These are phyloP conservation scores for Melanotaenia boesemani DNA, from an alignment of 2,797 vertebrate genomes.

Conservation along the genomic window DNA sequence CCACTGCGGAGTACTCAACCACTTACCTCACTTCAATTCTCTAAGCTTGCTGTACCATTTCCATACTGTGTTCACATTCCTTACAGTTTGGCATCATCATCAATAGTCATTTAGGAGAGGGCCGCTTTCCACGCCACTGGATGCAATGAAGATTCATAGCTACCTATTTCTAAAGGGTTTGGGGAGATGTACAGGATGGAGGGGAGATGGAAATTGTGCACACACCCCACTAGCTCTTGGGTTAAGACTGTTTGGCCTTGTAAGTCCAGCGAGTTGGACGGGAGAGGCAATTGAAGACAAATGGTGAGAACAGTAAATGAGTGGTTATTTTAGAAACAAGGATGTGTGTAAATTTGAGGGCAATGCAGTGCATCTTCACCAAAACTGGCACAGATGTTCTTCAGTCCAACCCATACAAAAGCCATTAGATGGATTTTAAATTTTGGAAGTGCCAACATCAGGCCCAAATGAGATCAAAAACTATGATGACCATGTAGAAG, in stretches of 20 bases:
- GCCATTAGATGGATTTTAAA: not conserved
- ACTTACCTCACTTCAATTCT: slow-evolving; percentile 35
- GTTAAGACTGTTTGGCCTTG: slow-evolving; percentile 76
- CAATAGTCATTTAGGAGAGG: slow-evolving; percentile 85
- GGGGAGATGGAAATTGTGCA: slow-evolving; percentile 70
- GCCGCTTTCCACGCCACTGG: slow-evolving; percentile 77
- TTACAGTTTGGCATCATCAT: slow-evolving; percentile 80
- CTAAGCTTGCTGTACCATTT: slow-evolving; percentile 65
- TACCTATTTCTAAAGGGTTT: slow-evolving; percentile 76
- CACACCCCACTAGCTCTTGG: slow-evolving; percentile 64
- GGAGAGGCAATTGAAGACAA: slow-evolving; percentile 64
- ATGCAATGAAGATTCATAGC: slow-evolving; percentile 87
- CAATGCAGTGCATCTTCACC: slow-evolving; percentile 26
- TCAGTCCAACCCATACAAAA: not conserved
- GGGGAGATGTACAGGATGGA: slow-evolving; percentile 50
- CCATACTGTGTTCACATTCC: slow-evolving; percentile 76
- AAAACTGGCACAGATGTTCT: not conserved
- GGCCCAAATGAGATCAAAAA: not conserved
- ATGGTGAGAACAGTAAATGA: slow-evolving; percentile 71
- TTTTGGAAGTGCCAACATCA: not conserved
- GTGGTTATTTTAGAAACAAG: slow-evolving; percentile 51
- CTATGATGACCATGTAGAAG: not conserved
- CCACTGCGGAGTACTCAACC: slow-evolving; percentile 20
- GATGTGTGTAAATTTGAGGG: slow-evolving; percentile 46
- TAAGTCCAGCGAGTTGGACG: slow-evolving; percentile 59